These are phyloP conservation scores for Mobula hypostoma DNA, from an alignment of 2,113 vertebrate genomes.

Conservation along the genomic window DNA sequence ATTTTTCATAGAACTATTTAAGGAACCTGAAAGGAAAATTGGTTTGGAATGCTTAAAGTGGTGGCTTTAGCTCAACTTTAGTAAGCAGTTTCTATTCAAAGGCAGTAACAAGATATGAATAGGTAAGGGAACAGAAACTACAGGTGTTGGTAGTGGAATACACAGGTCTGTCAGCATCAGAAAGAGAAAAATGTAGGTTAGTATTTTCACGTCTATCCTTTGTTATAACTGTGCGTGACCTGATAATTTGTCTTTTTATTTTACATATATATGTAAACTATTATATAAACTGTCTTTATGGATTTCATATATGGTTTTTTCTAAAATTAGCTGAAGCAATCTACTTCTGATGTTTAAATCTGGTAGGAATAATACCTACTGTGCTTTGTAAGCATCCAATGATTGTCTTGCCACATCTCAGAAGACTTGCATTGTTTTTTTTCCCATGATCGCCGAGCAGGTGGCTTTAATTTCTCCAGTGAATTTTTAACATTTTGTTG, in stretches of 20 bases:
- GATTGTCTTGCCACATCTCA: not conserved
- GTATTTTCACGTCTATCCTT: not conserved
- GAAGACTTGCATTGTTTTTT: constrained; percentile 13
- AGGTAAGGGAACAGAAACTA: not conserved
- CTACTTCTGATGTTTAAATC: not conserved
- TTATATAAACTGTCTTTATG: not conserved
- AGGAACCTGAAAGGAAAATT: not conserved
- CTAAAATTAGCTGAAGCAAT: not conserved
- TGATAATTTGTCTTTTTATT: not conserved
- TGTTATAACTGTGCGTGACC: not conserved
- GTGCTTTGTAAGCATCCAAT: not conserved
- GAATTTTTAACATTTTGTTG: constrained; percentile 37
- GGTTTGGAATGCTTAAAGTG: not conserved
- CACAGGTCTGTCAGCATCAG: not conserved
- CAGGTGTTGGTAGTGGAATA: not conserved
- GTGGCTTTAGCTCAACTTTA: not conserved
- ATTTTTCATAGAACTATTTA: not conserved
- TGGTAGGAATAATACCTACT: not conserved
- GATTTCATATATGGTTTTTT: not conserved
- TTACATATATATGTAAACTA: not conserved
- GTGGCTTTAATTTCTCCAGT: constrained; percentile 24
- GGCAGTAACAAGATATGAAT: not conserved
- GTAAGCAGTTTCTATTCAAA: not conserved
- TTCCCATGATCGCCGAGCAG: not conserved
- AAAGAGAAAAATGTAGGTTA: not conserved